Evolutionary conservation across 2,113 vertebrate genomes (phyloP).

Genomic region (Atherinomorus stipes): DNA sequence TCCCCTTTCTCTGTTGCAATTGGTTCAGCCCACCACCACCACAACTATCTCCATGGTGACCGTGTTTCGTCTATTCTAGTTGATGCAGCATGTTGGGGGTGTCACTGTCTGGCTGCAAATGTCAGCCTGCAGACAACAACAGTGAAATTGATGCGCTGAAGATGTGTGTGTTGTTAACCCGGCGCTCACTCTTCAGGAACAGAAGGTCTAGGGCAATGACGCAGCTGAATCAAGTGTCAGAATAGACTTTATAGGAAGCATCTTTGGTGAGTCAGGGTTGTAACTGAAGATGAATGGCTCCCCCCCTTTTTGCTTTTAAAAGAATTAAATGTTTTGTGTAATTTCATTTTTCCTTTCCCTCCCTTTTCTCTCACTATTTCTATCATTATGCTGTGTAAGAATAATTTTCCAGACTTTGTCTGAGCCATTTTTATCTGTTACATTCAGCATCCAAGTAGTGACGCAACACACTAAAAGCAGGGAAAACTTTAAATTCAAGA

Average conservation of each 20-base stretch:
- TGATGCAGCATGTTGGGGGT: conserved; percentile 13
- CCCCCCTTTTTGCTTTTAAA: no score
- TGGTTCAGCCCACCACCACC: neutral
- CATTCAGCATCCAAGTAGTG: neutral
- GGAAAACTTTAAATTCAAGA: no score
- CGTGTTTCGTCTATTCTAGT: conserved; percentile 41
- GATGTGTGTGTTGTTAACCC: neutral
- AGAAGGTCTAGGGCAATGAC: conserved; percentile 2
- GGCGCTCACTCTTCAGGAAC: neutral
- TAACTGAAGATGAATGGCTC: neutral
- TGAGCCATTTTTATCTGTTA: conserved; percentile 6
- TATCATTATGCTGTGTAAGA: no score
- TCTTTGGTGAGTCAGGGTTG: neutral
- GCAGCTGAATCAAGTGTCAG: neutral
- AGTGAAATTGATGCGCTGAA: conserved; percentile 49
- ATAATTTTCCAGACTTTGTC: neutral
- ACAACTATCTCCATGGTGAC: conserved; percentile 63
- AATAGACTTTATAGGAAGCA: neutral
- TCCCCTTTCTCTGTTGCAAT: conserved; percentile 1
- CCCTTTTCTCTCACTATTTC: neutral
- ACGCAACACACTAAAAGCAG: conserved; percentile 14
- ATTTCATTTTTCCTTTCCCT: neutral
- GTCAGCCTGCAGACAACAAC: conserved; percentile 37
- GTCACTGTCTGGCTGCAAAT: conserved; percentile 35
- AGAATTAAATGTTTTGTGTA: no score